Base-by-base conservation (phyloP, 1,140 invertebrate genomes). In the Polyergus mexicanus region DNA sequence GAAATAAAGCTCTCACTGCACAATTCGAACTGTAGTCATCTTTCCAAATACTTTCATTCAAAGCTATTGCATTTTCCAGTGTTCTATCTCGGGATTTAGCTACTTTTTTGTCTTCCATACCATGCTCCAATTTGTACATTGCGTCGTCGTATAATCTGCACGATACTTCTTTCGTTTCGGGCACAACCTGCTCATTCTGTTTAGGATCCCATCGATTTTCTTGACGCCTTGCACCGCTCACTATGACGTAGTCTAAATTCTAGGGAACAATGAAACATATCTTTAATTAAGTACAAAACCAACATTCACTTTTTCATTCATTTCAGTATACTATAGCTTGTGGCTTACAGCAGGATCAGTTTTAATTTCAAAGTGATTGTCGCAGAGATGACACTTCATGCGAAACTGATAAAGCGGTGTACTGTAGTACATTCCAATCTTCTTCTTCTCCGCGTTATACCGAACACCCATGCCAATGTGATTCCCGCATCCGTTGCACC, bases 311-410 rank as follows among this genome's bases (percentile, higher is more conserved):
- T 8, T 5, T 28, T 35, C 51, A 19, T 75, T 44, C 19, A 32
- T 68, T 11, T 81, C 3, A 47, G 60, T 13, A 65, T 47, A n/a
- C n/a, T 69, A 92, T 22, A 11, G 6, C 4, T 35, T n/a, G 0
- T 38, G 32, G 96, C 96, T 96, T 97, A 99, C 98, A 69, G 96
- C 98, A 85, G 99, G 99, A 96, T 99, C 99, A 47, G 99, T 99
- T 95, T 99, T 98, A 69, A 99, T 99, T 95, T 99, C 98, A 96
- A 99, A 99, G 95, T 99, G 98, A 95, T 99, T 99, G 92, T 98
- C 97, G 95, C 99, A 99, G 2, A 99, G 95, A 95, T 99, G 99
- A 93, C 99, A 99, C 94, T 99, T 99, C 99, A 99, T 99, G 86
- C 98, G 96, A 94, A 99, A 99, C 93, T 99, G 98, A 94, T 99